Evolutionary conservation across 2,113 vertebrate genomes (phyloP).

Genomic region (Andinoacara biseriatus): DNA sequence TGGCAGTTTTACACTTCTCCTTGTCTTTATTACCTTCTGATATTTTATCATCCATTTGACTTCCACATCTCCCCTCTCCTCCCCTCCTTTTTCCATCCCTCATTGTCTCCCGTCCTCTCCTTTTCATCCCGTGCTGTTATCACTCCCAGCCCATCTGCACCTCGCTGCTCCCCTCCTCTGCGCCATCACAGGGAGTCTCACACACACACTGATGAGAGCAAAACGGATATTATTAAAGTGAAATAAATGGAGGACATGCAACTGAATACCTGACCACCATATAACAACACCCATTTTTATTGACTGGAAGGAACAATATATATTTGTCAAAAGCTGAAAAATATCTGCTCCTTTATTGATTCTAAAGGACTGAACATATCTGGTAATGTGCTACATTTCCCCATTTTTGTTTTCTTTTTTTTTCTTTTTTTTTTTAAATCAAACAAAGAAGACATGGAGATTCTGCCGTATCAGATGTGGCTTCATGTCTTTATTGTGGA

Average conservation of each 20-base stretch:
- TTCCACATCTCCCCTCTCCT: slow-evolving; percentile 27
- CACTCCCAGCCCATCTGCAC: slow-evolving; percentile 71
- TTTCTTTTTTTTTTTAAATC: slow-evolving; percentile 53
- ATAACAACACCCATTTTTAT: slow-evolving; percentile 45
- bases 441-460: slow-evolving; percentile 38
- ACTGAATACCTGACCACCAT: slow-evolving; percentile 8
- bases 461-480: slow-evolving; percentile 27
- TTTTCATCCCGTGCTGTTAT: slow-evolving; percentile 69
- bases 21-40: slow-evolving; percentile 51
- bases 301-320: slow-evolving; percentile 26
- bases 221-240: slow-evolving; percentile 59
- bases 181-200: slow-evolving; percentile 36
- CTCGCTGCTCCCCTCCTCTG: slow-evolving; percentile 40
- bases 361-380: slow-evolving; percentile 31
- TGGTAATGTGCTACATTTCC: slow-evolving; percentile 19
- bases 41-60: slow-evolving; percentile 67
- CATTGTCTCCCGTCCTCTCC: slow-evolving; percentile 65
- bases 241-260: slow-evolving; percentile 50
- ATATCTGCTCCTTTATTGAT: slow-evolving; percentile 21
- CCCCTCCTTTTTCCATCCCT: slow-evolving; percentile 42
- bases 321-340: slow-evolving; percentile 6
- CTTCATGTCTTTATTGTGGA: slow-evolving; percentile 26
- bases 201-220: slow-evolving; percentile 22
- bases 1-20: slow-evolving; percentile 39
- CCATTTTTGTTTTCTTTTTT: slow-evolving; percentile 46